These are phyloP conservation scores for Anhinga anhinga DNA, from an alignment of 2,113 vertebrate species.

Conservation along the genomic window DNA sequence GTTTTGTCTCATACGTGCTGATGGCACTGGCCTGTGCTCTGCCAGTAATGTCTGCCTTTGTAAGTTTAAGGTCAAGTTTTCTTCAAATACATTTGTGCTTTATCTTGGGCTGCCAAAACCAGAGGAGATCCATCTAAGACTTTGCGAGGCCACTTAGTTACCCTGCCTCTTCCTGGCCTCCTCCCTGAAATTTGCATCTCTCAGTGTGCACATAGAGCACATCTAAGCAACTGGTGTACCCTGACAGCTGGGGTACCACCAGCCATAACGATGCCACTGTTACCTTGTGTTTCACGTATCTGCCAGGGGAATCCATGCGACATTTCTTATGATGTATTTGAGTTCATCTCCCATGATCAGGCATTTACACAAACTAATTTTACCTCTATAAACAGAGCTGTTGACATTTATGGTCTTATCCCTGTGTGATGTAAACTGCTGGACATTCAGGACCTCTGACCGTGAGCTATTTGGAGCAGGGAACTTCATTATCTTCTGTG, in stretches of 20 bases:
- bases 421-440: not conserved
- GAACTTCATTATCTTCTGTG: not conserved
- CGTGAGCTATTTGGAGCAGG: not conserved
- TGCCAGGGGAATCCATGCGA: not conserved
- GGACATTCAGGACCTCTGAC: not conserved
- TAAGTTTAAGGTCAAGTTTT: not conserved
- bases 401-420: not conserved
- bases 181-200: not conserved
- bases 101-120: not conserved
- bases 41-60: not conserved
- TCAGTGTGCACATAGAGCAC: not conserved
- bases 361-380: not conserved
- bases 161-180: not conserved
- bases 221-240: not conserved
- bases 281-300: not conserved
- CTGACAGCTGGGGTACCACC: not conserved
- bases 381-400: not conserved
- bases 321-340: not conserved
- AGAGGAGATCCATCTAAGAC: not conserved
- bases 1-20: not conserved
- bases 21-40: not conserved
- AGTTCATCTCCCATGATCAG: not conserved
- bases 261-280: not conserved
- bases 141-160: not conserved
- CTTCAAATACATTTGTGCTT: not conserved